A percentile compares a stretch with the other conserved stretches of the same genome.
Evolutionary conservation across 2,888 invertebrate genomes (phyloP).

Genomic region (Phaonia tiefii): DNA sequence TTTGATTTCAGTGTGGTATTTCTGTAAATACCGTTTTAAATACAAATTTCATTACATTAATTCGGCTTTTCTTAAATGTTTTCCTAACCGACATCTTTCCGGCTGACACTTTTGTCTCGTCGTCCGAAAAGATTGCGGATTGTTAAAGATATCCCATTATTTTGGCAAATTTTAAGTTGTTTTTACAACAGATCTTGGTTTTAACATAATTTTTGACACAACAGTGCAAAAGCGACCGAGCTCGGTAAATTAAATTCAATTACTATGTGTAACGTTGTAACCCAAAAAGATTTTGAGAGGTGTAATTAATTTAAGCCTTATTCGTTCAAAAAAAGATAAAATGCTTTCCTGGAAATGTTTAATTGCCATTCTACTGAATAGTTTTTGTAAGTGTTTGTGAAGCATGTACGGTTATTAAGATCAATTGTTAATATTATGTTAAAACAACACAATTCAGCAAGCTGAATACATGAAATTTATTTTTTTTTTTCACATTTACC

Average conservation of each 20-base stretch:
- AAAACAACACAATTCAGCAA: neutral
- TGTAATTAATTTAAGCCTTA: neutral
- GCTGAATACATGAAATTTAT: too few relatives aligned
- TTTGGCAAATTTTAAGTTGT: slow-evolving; percentile 56
- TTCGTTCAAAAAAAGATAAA: too few relatives aligned
- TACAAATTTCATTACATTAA: slow-evolving; percentile 60
- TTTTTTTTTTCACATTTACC: too few relatives aligned
- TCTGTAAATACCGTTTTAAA: slow-evolving; percentile 55
- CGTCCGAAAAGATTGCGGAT: neutral
- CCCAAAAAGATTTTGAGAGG: slow-evolving; percentile 57
- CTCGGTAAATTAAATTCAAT: slow-evolving; percentile 54
- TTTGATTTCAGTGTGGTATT: slow-evolving; percentile 1
- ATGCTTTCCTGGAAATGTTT: too few relatives aligned
- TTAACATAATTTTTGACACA: slow-evolving; percentile 46
- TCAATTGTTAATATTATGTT: too few relatives aligned
- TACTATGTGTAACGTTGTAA: slow-evolving; percentile 53
- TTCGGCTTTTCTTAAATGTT: slow-evolving; percentile 38
- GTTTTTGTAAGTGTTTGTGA: neutral
- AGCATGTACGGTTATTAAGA: too few relatives aligned
- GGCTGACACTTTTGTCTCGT: neutral
- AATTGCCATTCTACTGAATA: too few relatives aligned
- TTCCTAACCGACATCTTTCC: slow-evolving; percentile 9
- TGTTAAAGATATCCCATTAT: slow-evolving; percentile 33
- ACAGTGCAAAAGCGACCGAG: slow-evolving; percentile 25
- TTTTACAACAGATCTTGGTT: slow-evolving; percentile 58